A percentile compares a stretch with the other conserved stretches of the same genome.
phyloP scores from a whole-genome alignment of 2,113 vertebrate species.

The Acrocephalus kingi region DNA sequence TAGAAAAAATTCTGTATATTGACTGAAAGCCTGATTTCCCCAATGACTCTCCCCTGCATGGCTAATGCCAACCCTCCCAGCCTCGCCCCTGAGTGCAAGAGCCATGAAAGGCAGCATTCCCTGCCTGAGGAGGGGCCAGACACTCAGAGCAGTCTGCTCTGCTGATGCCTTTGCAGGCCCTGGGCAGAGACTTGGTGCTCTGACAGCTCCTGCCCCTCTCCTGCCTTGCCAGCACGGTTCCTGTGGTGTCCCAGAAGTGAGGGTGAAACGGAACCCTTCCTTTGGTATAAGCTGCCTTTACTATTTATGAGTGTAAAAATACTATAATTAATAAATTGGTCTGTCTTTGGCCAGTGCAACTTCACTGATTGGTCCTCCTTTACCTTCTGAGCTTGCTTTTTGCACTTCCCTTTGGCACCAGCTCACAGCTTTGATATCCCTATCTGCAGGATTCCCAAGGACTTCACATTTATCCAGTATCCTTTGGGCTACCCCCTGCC shows the following conservation, averaged over 20 bases:
- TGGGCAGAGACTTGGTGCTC: not conserved
- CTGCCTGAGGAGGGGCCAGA: conserved; percentile 19
- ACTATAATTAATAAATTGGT: conserved; percentile 54
- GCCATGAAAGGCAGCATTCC: not conserved
- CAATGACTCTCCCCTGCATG: not conserved
- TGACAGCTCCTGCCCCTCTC: not conserved
- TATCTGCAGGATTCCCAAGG: not conserved
- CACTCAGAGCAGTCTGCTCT: not conserved
- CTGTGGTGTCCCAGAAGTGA: not conserved
- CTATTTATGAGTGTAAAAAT: conserved; percentile 66
- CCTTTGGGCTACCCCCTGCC: not conserved
- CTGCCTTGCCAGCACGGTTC: not conserved
- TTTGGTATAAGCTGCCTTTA: conserved; percentile 28
- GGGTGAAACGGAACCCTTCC: conserved; percentile 17
- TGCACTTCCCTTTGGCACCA: not conserved
- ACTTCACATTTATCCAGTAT: not conserved
- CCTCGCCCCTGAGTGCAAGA: not conserved
- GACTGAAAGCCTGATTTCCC: not conserved
- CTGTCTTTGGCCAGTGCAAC: not conserved
- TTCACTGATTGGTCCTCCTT: not conserved
- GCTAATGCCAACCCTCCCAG: not conserved
- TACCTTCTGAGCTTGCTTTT: not conserved
- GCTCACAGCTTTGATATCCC: not conserved
- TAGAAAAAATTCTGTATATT: not conserved
- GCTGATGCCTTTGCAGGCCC: not conserved